Evolutionary conservation across 1,140 invertebrate genomes (phyloP), one percentile per base, ranked within the genome.

Genomic region (Limonius californicus): DNA sequence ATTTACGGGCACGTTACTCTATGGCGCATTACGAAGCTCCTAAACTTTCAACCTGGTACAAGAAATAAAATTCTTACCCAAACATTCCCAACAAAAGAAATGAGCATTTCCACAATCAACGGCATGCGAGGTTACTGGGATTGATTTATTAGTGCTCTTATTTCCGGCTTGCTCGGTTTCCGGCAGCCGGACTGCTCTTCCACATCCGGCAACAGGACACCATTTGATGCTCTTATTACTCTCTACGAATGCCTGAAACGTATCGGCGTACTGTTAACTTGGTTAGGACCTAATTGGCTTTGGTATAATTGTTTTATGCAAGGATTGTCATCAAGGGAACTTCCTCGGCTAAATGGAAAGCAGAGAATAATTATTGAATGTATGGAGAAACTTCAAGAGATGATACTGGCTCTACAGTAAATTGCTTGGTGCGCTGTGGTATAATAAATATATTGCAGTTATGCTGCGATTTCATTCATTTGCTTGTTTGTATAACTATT

Each of bases 31-130:
- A 47, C 11, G 20, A 47, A 12, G n/a, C 9, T 14, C 14, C 9
- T 14, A 45, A 53, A 20, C 35, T 59, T 58, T 58, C 32, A n/a
- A 47, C n/a, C n/a, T 47, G 6, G 7, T 47, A 47, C 6, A 47
- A 47, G n/a, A 14, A n/a, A 62, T 65, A 14, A 39, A 2, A 32
- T 2, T 12, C n/a, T 39, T 39, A 77, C 76, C 75, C 55, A 78
- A 69, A 63, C 76, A 78, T 66, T 79, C 86, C 87, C 87, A 89
- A 70, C 88, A 89, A 73, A 89, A 89, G 72, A 86, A 87, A 74
- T 89, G 88, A 16, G 85, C 85, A 72, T 83, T 85, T 11, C 87
- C 86, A 75, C 88, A 89, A 72, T 89, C 87, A n/a, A 89, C 87
- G 19, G 86, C 84, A 65, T 85, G 82, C 2, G 86, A 88, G 9